Evolutionary conservation across 2,797 vertebrate genomes (phyloP).

Genomic region (Channallabes apus): DNA sequence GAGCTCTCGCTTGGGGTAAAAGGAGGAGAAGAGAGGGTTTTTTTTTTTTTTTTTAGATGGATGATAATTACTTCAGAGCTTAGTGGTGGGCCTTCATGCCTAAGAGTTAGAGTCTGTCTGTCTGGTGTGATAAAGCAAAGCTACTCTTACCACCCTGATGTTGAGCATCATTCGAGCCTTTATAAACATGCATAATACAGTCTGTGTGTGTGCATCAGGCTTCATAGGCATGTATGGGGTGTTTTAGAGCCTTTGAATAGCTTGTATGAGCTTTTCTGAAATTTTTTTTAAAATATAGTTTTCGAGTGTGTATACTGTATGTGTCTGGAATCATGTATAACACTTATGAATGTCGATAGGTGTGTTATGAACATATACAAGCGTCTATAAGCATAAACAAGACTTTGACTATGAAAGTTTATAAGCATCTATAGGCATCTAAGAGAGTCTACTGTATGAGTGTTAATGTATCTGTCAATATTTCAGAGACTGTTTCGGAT

Average conservation of each 20-base stretch:
- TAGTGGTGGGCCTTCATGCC: conserved; percentile 59
- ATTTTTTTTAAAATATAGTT: neutral
- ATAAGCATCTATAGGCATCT: neutral
- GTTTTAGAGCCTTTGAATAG: neutral
- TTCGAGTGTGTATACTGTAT: neutral
- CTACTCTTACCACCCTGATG: no score
- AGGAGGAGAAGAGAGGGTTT: conserved; percentile 50
- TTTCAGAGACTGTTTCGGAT: neutral
- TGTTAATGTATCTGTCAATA: neutral
- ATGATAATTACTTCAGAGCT: conserved; percentile 71
- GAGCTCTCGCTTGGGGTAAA: conserved; percentile 36
- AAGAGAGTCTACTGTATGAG: neutral
- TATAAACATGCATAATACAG: neutral
- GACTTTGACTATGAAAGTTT: neutral
- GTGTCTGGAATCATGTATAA: neutral
- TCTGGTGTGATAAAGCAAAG: neutral
- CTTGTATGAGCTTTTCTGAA: no score
- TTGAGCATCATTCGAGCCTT: neutral
- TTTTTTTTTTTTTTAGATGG: conserved; percentile 54
- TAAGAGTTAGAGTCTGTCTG: neutral
- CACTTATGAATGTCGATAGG: neutral
- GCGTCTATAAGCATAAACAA: neutral
- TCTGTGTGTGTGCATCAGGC: neutral
- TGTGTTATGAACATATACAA: neutral
- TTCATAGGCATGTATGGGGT: neutral